Conservation (phyloP, 2,888 invertebrate species). For the Eristalinus sepulchralis region DNA sequence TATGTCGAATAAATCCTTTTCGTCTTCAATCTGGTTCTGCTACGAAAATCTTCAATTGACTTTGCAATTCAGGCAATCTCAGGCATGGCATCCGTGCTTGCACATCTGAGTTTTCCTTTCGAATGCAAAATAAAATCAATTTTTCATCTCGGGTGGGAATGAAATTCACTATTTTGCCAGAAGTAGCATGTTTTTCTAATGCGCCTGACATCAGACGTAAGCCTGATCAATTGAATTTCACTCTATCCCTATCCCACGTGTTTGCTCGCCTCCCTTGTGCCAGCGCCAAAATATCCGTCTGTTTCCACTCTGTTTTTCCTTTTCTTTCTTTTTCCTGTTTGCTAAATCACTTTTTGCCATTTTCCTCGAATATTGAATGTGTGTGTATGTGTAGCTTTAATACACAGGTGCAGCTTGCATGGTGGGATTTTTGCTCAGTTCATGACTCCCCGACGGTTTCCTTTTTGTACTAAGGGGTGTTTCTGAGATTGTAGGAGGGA, state of each 20-base stretch:
- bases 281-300: neutral
- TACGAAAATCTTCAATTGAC: slow-evolving; percentile 23
- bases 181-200: slow-evolving; percentile 52
- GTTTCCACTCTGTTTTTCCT: neutral
- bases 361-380: slow-evolving; percentile 11
- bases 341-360: slow-evolving; percentile 41
- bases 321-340: slow-evolving; percentile 17
- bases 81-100: neutral
- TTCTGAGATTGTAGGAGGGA: neutral
- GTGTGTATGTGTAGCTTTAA: neutral
- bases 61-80: slow-evolving; percentile 26
- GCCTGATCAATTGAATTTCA: slow-evolving; percentile 61
- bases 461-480: neutral
- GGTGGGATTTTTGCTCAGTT: slow-evolving; percentile 21
- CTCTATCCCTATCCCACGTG: neutral
- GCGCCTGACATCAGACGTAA: slow-evolving; percentile 60
- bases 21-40: neutral
- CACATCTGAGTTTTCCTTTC: neutral
- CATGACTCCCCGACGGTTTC: neutral
- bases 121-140: slow-evolving; percentile 58
- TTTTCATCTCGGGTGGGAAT: slow-evolving; percentile 28
- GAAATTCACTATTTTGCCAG: slow-evolving; percentile 44
- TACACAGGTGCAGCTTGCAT: slow-evolving; percentile 45
- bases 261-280: neutral
- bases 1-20: neutral